These are phyloP conservation scores for Portevinia maculata DNA, from an alignment of 2,888 invertebrate species.

Conservation along the genomic window DNA sequence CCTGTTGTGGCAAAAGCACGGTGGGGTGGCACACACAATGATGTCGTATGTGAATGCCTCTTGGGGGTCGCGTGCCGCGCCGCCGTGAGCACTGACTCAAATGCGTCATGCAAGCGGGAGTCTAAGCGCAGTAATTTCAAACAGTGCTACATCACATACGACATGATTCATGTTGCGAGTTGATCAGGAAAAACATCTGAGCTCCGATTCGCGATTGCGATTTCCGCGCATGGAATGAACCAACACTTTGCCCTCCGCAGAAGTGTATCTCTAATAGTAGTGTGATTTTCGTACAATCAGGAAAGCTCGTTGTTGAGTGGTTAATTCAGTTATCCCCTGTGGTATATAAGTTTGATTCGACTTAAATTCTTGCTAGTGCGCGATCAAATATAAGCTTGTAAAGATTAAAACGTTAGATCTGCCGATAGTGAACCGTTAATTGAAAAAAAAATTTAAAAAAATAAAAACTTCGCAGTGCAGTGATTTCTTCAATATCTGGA, in stretches of 20 bases:
- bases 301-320: conserved; percentile 62
- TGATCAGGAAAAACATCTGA: conserved; percentile 48
- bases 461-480: conserved; percentile 35
- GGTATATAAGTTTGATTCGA: conserved; percentile 75
- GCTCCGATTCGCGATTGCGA: conserved; percentile 65
- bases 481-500: conserved; percentile 35
- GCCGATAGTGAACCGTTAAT: conserved; percentile 19
- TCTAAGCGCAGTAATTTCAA: background rate
- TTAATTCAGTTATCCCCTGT: conserved; percentile 63
- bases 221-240: conserved; percentile 62
- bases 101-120: conserved; percentile 33
- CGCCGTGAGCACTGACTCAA: conserved; percentile 10
- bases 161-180: conserved; percentile 52
- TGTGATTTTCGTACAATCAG: conserved; percentile 60
- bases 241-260: conserved; percentile 26
- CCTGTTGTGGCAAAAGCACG: conserved; percentile 37
- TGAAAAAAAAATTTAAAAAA: conserved; percentile 17
- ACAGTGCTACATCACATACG: background rate
- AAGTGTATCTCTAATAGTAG: conserved; percentile 17
- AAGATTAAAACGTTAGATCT: conserved; percentile 66
- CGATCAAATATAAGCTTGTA: conserved; percentile 78
- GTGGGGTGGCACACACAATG: background rate
- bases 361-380: conserved; percentile 81
- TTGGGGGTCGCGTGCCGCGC: too few relatives aligned
- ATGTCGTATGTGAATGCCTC: background rate